Evolutionary conservation across 1,140 invertebrate genomes (phyloP).

Genomic region (Hormaphis cornu): DNA sequence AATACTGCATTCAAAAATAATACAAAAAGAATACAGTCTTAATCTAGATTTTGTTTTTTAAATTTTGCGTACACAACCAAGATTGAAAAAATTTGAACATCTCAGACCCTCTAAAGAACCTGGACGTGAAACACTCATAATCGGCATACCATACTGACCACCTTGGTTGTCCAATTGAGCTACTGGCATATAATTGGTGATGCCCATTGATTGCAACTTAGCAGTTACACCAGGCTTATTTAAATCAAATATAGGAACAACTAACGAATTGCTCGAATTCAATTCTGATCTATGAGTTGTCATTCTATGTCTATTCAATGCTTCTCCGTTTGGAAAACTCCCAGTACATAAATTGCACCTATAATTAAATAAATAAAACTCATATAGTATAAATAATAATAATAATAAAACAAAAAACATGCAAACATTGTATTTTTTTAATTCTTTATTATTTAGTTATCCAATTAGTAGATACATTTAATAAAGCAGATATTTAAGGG

Average conservation of each 20-base stretch:
- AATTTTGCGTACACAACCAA: conserved; percentile 45
- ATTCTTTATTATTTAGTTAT: no score
- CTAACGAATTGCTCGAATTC: conserved; percentile 48
- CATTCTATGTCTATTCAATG: conserved; percentile 57
- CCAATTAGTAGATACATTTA: no score
- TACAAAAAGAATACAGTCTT: not conserved
- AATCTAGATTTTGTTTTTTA: not conserved
- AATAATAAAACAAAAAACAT: not conserved
- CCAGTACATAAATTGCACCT: conserved; percentile 62
- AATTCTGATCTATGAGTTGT: conserved; percentile 52
- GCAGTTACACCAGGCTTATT: conserved; percentile 54
- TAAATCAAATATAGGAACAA: conserved; percentile 61
- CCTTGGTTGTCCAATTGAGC: conserved; percentile 54
- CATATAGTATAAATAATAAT: not conserved
- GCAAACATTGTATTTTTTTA: not conserved
- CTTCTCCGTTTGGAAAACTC: conserved; percentile 56
- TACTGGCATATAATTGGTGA: conserved; percentile 62
- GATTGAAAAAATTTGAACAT: conserved; percentile 55
- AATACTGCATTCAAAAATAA: not conserved
- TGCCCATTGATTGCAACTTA: conserved; percentile 55
- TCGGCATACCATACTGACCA: conserved; percentile 59
- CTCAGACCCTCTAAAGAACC: conserved; percentile 49
- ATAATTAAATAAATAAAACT: conserved; percentile 40
- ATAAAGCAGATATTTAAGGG: no score
- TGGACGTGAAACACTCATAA: conserved; percentile 49